Base-by-base conservation (phyloP, 2,888 invertebrate species). In the Ichneumon xanthorius region DNA sequence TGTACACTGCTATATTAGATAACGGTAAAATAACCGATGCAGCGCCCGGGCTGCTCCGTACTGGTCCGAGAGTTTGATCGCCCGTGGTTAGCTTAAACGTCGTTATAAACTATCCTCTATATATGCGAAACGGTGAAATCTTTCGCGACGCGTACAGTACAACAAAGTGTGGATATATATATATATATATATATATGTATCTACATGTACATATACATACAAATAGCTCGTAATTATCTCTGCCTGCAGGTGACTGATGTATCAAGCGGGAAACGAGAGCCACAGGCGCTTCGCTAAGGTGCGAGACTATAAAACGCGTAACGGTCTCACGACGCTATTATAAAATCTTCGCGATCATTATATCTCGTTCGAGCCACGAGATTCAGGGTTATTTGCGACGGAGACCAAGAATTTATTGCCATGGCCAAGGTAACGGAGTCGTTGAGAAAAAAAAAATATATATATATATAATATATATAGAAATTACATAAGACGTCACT, bases 1-100 rank as follows among this genome's bases (percentile, higher is more conserved):
- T 65, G 48, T 58, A 53, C 80, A 65, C 65, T 45, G 80, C n/a
- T 85, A 53, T 82, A 82, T 82, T 77, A 73, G 80, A 77, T 85
- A 85, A 85, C 85, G 85, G 85, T 80, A 82, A 82, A 71, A 82
- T 80, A 85, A 85, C 79, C 75, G 85, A 82, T 81, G 73, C 78
- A 40, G 53, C 76, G 30, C 55, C 5, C 30, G 75, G 40, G 30
- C 40, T 40, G 61, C 30, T n/a, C 75, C 61, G 63, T 70, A 58
- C 45, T 70, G 77, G 53, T 71, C 37, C 22, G 76, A 65, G 40
- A 70, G 40, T 80, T 67, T 67, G 67, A 80, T 85, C 75, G 72
- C 67, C 40, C 72, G 72, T 67, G 61, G 72, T 81, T 80, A 82
- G 61, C 40, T 70, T 30, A 78, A 81, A 81, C 81, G 81, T 76